A percentile compares a stretch with the other conserved stretches of the same genome.
phyloP scores from a whole-genome alignment of 2,113 vertebrate species.

The Oceanites oceanicus region DNA sequence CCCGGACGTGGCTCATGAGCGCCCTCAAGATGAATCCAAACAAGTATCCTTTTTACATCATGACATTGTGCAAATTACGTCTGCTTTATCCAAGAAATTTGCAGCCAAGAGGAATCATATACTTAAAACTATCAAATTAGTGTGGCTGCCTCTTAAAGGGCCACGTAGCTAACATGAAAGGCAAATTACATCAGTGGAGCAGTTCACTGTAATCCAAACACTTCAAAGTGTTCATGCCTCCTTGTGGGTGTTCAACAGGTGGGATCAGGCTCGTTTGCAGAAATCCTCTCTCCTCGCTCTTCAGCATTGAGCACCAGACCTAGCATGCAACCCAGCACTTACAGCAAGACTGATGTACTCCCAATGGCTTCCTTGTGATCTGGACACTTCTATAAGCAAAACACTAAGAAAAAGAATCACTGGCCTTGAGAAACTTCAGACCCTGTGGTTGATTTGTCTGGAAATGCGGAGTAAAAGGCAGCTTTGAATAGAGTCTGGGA shows the following conservation, averaged over 20 bases:
- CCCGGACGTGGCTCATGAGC: too few relatives aligned
- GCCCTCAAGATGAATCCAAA: too few relatives aligned
- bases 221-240: neutral
- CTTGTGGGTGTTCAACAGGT: neutral
- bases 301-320: rapidly evolving
- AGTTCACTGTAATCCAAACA: neutral
- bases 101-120: neutral
- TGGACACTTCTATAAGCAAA: neutral
- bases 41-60: neutral
- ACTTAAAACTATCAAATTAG: neutral
- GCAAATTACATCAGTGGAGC: neutral
- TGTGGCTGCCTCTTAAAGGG: neutral
- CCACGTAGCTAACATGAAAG: neutral
- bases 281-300: neutral
- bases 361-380: neutral
- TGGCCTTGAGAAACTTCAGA: neutral
- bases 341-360: neutral
- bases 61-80: neutral
- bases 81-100: neutral
- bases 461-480: neutral
- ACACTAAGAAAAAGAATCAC: neutral
- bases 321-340: rapidly evolving
- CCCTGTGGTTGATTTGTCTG: rapidly evolving
- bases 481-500: neutral
- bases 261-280: neutral